These are phyloP conservation scores for Oncorhynchus kisutch DNA, from an alignment of 2,113 vertebrate species.

Conservation along the genomic window DNA sequence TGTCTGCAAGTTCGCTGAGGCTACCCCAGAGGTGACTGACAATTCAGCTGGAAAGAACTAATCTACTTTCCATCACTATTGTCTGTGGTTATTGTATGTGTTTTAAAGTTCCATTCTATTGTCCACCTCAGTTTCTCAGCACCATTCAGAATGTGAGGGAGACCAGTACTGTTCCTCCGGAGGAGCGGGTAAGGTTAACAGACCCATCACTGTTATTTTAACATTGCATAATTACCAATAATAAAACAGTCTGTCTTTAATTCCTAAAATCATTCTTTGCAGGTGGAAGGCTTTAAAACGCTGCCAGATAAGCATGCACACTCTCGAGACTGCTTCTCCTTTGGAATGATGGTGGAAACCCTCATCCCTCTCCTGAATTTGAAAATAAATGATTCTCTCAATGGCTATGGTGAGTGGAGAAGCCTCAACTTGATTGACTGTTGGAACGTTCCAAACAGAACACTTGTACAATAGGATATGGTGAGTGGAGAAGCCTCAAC, in stretches of 20 bases:
- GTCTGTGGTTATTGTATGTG: neutral
- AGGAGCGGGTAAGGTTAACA: slow-evolving; percentile 80
- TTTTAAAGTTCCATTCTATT: slow-evolving; percentile 14
- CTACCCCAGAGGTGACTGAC: slow-evolving; percentile 23
- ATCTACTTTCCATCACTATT: neutral
- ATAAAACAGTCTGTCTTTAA: neutral
- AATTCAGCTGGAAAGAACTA: neutral
- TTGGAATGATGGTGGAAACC: slow-evolving; percentile 84
- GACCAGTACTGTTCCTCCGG: slow-evolving; percentile 80
- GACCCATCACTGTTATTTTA: neutral
- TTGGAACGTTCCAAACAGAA: neutral
- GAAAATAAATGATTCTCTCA: too few species aligned
- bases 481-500: slow-evolving; percentile 69
- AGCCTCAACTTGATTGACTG: neutral
- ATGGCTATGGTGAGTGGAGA: slow-evolving; percentile 79
- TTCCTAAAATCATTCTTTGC: slow-evolving; percentile 16
- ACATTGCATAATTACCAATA: neutral
- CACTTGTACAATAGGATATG: slow-evolving; percentile 67
- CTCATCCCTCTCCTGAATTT: slow-evolving; percentile 76
- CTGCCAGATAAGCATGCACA: slow-evolving; percentile 82
- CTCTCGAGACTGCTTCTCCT: slow-evolving; percentile 87
- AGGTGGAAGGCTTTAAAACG: slow-evolving; percentile 84
- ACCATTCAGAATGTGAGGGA: slow-evolving; percentile 82
- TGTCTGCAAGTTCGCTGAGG: slow-evolving; percentile 82
- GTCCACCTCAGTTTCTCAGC: slow-evolving; percentile 80